Percentiles rank a stretch among this genome's conserved stretches.
Conservation (phyloP, 1,140 invertebrate genomes). For the Trigoniulus corallinus region DNA sequence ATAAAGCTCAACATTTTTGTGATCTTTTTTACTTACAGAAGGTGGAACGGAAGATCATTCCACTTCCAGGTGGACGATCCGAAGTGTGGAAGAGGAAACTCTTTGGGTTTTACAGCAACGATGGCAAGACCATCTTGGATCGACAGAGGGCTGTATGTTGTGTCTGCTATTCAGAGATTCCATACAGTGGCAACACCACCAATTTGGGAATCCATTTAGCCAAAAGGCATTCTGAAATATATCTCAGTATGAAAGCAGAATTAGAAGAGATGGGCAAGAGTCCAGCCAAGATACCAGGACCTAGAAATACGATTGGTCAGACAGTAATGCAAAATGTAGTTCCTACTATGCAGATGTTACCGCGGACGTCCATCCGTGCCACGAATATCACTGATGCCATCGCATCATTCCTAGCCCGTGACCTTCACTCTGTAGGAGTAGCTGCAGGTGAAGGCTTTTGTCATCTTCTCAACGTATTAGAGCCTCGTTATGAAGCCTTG, state of each 20-base stretch:
- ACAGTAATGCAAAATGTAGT: background rate
- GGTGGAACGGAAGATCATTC: background rate
- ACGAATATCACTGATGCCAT: background rate
- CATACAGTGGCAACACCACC: conserved; percentile 1
- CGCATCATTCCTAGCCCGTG: background rate
- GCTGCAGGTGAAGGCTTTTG: background rate
- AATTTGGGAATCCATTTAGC: background rate
- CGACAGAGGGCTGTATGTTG: background rate
- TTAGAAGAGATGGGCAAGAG: background rate
- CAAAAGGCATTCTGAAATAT: background rate
- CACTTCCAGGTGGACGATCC: background rate
- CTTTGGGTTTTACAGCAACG: conserved; percentile 2
- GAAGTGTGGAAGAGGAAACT: conserved; percentile 2
- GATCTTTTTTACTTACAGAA: background rate
- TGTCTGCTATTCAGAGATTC: background rate
- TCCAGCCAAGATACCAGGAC: background rate
- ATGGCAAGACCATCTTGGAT: background rate
- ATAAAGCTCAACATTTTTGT: too few relatives aligned
- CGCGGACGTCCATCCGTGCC: background rate
- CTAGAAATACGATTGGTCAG: background rate
- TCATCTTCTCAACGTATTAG: background rate
- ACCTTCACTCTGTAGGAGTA: background rate
- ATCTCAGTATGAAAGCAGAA: background rate
- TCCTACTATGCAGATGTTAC: background rate
- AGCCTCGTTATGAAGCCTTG: background rate